Evolutionary conservation across 2,888 invertebrate species (phyloP).

Genomic region (Campoplex nolae): DNA sequence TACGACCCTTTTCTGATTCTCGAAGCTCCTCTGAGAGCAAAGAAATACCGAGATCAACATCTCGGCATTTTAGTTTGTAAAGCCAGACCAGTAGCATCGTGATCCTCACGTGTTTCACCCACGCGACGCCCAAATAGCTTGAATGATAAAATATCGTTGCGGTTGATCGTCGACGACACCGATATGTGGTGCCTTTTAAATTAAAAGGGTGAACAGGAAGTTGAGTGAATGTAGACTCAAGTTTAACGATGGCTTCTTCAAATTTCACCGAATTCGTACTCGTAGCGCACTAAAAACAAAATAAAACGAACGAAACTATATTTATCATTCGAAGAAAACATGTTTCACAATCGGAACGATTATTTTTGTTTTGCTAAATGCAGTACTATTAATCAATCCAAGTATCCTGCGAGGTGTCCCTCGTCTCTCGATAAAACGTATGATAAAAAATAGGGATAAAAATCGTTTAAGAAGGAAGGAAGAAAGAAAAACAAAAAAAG

Average conservation of each 20-base stretch:
- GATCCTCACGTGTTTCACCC: background rate
- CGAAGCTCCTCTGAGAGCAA: constrained; percentile 16
- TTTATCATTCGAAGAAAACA: constrained; percentile 27
- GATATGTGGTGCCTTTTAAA: background rate
- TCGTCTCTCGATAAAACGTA: constrained; percentile 22
- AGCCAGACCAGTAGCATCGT: constrained; percentile 23
- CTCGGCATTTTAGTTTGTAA: background rate
- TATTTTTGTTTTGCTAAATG: constrained; percentile 39
- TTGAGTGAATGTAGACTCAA: background rate
- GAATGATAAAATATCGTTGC: constrained; percentile 13
- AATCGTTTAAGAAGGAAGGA: constrained; percentile 3
- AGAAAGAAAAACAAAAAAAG: background rate
- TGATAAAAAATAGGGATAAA: constrained; percentile 4
- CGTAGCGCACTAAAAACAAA: background rate
- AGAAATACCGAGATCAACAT: constrained; percentile 19
- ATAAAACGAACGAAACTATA: background rate
- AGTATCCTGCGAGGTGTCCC: constrained; percentile 11
- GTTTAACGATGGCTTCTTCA: background rate
- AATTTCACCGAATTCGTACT: background rate
- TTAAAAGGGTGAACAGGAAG: background rate
- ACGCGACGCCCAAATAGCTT: background rate
- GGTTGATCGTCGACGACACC: background rate
- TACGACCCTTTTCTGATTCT: constrained; percentile 22
- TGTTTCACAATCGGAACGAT: constrained; percentile 29
- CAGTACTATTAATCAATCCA: constrained; percentile 42